Base-by-base conservation (phyloP, 2,888 invertebrate genomes). In the Acrocyrtus sp. region DNA sequence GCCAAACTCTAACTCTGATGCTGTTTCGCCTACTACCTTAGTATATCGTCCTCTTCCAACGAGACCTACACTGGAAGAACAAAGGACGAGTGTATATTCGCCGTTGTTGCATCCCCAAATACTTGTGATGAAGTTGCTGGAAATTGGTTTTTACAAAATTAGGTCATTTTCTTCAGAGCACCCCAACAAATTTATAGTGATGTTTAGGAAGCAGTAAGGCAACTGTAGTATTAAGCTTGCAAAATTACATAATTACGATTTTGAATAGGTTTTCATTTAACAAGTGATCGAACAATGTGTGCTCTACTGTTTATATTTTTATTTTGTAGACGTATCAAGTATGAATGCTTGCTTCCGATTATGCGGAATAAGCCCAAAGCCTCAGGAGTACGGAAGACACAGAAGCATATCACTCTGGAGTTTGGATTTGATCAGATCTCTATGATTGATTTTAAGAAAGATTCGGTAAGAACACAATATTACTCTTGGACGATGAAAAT, bases 131-230 rank as follows among this genome's bases (percentile, higher is more conserved):
- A 77, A 70, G 47, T 47, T 78, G 5, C 58, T 80, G 15, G 72
- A 78, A 60, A 80, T 80, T 50, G 80, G 80, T 15, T 57, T 45
- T 29, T 76, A 74, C 48, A 58, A 69, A 5, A 72, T 80, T 39
- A 34, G 77, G 12, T 77, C 80, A 2, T 80, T 80, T 62, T 74
- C 75, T 2, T 72, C 54, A 17, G 22, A 47, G 21, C 76, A 77
- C 56, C 80, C 80, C 1, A 80, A 80, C 54, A 56, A 76, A 48
- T 66, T 78, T 17, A 63, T 73, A 15, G 80, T 78, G 47, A 57
- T 76, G 12, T 80, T 75, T 43, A 80, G 76, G 58, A 72, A 76
- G 22, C 78, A 80, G 80, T 80, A 75, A 77, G 78, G 70, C 3
- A 15, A 26, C 12, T n/a, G n/a, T n/a, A n/a, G n/a, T n/a, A n/a